Evolutionary conservation across 1,140 invertebrate species (phyloP), one percentile per base, ranked within the genome.

Genomic region (Pomacea maculata): DNA sequence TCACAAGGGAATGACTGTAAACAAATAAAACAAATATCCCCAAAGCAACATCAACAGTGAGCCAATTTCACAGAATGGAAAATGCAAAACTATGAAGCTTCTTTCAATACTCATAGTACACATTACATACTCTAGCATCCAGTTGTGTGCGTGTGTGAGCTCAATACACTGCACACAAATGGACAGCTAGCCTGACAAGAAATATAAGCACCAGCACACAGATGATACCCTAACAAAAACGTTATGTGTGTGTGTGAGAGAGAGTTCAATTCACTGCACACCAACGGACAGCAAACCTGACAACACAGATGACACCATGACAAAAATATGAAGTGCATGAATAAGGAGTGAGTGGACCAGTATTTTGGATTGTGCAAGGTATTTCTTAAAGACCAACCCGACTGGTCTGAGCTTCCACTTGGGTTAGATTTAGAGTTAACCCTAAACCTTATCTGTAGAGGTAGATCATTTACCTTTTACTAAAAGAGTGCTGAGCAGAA

Each of bases 1-100:
- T 96, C 77, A 99, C 96, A 34, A 99, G 94, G 9, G 95, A 94
- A 93, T 99, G 97, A 88, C 95, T 96, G 86, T 61, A 87, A 85
- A 55, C 80, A 80, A 34, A 78, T 80, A 80, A 75, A 19, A 81
- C 63, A 29, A 76, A 64, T 17, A 78, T 78, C 25, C 64, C 45
- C 29, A 29, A 7, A 61, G 29, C 34, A 9, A n/a, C 25, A 29
- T 12, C 64, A 25, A 15, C 21, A 65, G 17, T n/a, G 64, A 65
- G 64, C 17, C 72, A 74, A 11, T 52, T 12, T 54, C 29, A 19
- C 12, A 17, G 21, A 34, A n/a, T 54, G 21, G 72, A 34, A 45
- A 19, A 52, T 34, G 29, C 25, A 54, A 34, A 74, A 54, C 9
- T 54, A 19, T 15, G 55, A 34, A 15, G 34, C 21, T 21, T 0